Evolutionary conservation across 2,797 vertebrate genomes (phyloP), one percentile per base, ranked within the genome.

Genomic region (Hydrolagus colliei): DNA sequence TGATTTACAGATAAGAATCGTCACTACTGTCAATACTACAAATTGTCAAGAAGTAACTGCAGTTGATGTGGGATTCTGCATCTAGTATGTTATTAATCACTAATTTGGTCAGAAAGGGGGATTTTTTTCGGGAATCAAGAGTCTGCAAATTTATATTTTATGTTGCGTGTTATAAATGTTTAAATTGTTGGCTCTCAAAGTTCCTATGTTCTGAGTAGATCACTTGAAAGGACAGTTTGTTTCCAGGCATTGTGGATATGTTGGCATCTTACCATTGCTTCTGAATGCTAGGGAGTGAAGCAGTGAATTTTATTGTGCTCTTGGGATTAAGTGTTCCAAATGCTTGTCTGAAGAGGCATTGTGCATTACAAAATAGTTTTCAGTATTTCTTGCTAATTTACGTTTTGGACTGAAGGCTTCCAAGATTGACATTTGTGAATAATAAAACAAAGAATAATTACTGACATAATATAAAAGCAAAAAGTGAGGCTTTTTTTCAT

Each of bases 101-200:
- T 84, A 84, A 71, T 68, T 71, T 41, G 59, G 35, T 76, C 65
- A 84, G 79, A 84, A 84, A 71, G 67, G 32, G 65, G 22, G 65
- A 84, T 35, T 35, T 35, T 27, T 35, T 84, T 68, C 79, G 20
- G 41, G 65, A 84, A 63, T 27, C 62, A 71, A 41, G 65, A 41
- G 65, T 68, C 32, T 41, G 41, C 16, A 84, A 84, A 71, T 84
- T 84, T 27, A 71, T 32, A 84, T 84, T 84, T 84, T 84, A 41
- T 71, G 79, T 84, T 71, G 79, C 16, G 32, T 84, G 41, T 84
- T 84, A 84, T 84, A 10, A 52, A 84, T 71, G 65, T 84, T 84
- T 84, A 84, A 84, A 71, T 84, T 84, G 63, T 84, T 71, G 65
- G 79, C 65, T 84, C 79, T 84, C 41, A 71, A 84, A 84, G 32